phyloP scores from a whole-genome alignment of 30 jellyfish, hydroid and myxozoan species.

The Hydractinia symbiolongicarpus region DNA sequence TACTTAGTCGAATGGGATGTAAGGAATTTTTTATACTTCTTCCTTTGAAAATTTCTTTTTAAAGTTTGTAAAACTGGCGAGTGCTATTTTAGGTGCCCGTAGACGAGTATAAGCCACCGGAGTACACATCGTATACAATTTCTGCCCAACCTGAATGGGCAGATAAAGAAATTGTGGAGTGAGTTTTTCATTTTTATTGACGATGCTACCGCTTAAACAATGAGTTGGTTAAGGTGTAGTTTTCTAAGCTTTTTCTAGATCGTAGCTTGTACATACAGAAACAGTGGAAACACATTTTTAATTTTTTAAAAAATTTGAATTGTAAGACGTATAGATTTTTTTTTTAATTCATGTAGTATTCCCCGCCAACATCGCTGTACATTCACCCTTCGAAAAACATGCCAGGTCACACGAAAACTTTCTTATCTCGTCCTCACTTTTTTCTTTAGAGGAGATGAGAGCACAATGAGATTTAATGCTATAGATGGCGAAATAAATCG shows the following conservation, averaged over 20 bases:
- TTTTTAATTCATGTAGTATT: too few relatives aligned
- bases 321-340: too few relatives aligned
- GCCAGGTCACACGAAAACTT: too few relatives aligned
- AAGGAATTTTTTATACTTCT: background rate
- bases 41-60: background rate
- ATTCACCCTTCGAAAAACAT: too few relatives aligned
- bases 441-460: background rate
- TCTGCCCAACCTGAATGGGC: background rate
- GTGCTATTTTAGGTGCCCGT: conserved; percentile 13
- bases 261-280: too few relatives aligned
- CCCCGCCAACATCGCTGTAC: too few relatives aligned
- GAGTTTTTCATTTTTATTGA: background rate
- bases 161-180: conserved; percentile 12
- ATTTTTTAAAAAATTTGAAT: too few relatives aligned
- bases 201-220: too few relatives aligned
- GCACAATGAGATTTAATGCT: conserved; percentile 25
- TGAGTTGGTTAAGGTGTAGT: too few relatives aligned
- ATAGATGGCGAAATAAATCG: conserved; percentile 44
- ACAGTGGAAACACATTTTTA: too few relatives aligned
- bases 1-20: conserved; percentile 40
- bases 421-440: background rate
- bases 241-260: too few relatives aligned
- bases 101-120: background rate
- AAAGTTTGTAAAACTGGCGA: background rate
- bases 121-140: background rate